Percentiles rank a stretch among this genome's conserved stretches.
phyloP scores from a whole-genome alignment of 2,888 invertebrate species.

The Ophioninae sp. region DNA sequence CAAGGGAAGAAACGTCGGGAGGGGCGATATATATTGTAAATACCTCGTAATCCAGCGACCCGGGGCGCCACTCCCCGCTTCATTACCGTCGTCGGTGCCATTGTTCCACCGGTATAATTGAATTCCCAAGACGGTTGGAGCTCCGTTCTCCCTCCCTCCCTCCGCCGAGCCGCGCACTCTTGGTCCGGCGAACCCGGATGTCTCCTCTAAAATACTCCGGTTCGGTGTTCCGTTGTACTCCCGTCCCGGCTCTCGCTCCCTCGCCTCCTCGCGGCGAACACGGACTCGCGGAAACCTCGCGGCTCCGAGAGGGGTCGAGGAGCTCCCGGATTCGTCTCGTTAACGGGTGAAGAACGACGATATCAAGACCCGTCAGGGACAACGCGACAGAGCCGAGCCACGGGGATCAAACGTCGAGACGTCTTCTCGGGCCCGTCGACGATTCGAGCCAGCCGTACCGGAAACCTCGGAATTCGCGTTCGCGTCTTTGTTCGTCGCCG shows the following conservation, averaged over 20 bases:
- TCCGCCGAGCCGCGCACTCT: constrained; percentile 30
- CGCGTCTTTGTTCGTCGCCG: not conserved
- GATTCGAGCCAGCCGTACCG: constrained; percentile 6
- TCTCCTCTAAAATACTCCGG: constrained; percentile 44
- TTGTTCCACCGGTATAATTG: constrained; percentile 78
- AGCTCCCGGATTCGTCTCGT: constrained; percentile 74
- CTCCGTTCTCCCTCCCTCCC: constrained; percentile 33
- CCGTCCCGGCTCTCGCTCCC: constrained; percentile 38
- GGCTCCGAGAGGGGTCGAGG: constrained; percentile 70
- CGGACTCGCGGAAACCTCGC: constrained; percentile 35
- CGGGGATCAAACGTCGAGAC: constrained; percentile 31
- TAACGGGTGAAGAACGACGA: constrained; percentile 66
- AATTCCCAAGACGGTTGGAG: constrained; percentile 74
- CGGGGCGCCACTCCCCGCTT: constrained; percentile 69
- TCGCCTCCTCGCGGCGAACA: constrained; percentile 32
- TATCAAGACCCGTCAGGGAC: constrained; percentile 28
- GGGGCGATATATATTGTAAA: constrained; percentile 73
- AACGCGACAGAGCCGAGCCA: constrained; percentile 24
- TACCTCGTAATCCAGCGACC: constrained; percentile 76
- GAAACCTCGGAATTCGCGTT: not conserved
- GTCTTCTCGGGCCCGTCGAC: constrained; percentile 2
- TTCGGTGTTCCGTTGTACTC: constrained; percentile 33
- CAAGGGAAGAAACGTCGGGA: constrained; percentile 43
- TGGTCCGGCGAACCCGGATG: constrained; percentile 44
- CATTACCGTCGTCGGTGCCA: constrained; percentile 75